Percentiles rank a stretch among this genome's conserved stretches.
Evolutionary conservation across 2,113 vertebrate species (phyloP).

Genomic region (Gobiocypris rarus): DNA sequence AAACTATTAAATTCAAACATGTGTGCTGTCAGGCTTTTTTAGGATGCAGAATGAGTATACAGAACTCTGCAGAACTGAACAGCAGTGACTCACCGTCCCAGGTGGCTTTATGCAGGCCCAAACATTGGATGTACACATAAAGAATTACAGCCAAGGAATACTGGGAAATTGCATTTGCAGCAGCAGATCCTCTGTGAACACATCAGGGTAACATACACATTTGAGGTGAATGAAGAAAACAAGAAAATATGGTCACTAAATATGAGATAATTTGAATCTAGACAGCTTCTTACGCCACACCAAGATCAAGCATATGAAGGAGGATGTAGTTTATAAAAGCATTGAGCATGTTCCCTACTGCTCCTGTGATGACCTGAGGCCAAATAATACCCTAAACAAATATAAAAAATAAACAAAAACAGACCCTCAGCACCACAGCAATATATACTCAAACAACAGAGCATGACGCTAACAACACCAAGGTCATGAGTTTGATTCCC

Average conservation of each 20-base stretch:
- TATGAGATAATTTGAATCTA: background rate
- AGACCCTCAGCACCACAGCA: background rate
- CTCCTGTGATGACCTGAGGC: constrained; percentile 84
- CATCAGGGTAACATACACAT: background rate
- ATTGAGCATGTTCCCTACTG: constrained; percentile 84
- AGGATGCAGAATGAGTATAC: background rate
- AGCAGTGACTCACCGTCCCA: constrained; percentile 79
- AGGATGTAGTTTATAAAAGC: constrained; percentile 84
- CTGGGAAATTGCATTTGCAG: constrained; percentile 85
- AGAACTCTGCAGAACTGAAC: background rate
- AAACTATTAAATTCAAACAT: background rate
- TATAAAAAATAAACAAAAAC: background rate
- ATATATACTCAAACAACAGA: background rate
- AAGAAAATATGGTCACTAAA: background rate
- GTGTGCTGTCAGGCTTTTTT: background rate
- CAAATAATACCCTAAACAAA: constrained; percentile 84
- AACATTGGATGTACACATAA: constrained; percentile 77
- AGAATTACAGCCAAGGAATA: constrained; percentile 78
- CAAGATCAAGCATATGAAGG: constrained; percentile 80
- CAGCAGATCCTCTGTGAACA: constrained; percentile 82
- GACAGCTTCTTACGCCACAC: constrained; percentile 82
- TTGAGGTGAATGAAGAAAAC: constrained; percentile 2
- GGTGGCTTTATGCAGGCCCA: constrained; percentile 79
- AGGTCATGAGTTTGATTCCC: background rate
- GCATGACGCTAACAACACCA: background rate